These are phyloP conservation scores for Turritopsis dohrnii DNA, from an alignment of 30 jellyfish, hydroid and myxozoan species.

Conservation along the genomic window DNA sequence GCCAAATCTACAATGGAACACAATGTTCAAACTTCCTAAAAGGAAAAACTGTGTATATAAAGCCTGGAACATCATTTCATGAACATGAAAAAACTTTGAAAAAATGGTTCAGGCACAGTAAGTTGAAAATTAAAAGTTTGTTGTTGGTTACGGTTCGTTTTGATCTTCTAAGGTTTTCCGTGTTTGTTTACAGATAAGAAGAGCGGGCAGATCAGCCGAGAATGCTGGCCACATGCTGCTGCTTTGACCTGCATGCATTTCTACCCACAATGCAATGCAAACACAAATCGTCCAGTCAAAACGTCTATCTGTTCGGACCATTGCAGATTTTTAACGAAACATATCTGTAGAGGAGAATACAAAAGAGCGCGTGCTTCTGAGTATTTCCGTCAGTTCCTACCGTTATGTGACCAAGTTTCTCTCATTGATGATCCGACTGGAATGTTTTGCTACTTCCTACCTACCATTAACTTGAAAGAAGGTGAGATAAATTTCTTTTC, in stretches of 20 bases:
- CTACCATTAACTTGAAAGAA: slow-evolving; percentile 16
- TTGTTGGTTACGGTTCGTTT: background rate
- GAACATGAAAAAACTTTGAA: background rate
- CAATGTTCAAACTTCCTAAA: background rate
- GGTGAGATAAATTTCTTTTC: background rate
- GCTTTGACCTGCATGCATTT: slow-evolving; percentile 57
- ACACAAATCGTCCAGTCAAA: slow-evolving; percentile 2
- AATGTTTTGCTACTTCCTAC: slow-evolving; percentile 16
- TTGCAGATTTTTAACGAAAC: slow-evolving; percentile 10
- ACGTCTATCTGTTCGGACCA: slow-evolving; percentile 13
- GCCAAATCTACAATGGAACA: slow-evolving; percentile 26
- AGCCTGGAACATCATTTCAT: background rate
- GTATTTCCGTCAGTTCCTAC: slow-evolving; percentile 16
- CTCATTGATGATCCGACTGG: slow-evolving; percentile 28
- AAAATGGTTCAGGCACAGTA: slow-evolving; percentile 22
- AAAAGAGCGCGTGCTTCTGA: slow-evolving; percentile 22
- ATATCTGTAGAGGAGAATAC: slow-evolving; percentile 30
- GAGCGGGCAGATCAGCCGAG: slow-evolving; percentile 19
- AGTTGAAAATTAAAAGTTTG: background rate
- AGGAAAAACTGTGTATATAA: slow-evolving; percentile 1
- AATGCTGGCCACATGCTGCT: slow-evolving; percentile 89
- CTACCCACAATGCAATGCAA: slow-evolving; percentile 59
- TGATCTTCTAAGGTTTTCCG: background rate
- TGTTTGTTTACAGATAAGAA: slow-evolving; percentile 4
- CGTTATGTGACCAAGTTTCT: slow-evolving; percentile 31